Evolutionary conservation across 2,888 invertebrate genomes (phyloP).

Genomic region (Caenorhabditis doughertyi): DNA sequence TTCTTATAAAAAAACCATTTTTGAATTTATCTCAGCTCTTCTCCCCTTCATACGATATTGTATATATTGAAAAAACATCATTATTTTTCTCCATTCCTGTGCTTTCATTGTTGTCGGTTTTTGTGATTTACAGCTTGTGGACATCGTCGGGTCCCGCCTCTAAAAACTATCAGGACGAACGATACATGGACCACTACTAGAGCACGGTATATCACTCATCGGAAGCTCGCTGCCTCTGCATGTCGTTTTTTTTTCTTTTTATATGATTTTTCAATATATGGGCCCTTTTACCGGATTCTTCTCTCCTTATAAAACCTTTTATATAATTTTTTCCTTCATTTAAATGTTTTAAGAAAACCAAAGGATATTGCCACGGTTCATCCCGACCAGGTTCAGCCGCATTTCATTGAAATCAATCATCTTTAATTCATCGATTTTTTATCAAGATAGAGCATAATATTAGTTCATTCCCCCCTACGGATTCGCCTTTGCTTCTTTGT

Average conservation of each 20-base stretch:
- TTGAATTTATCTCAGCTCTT: too few relatives aligned
- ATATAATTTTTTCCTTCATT: neutral
- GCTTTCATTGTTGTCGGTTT: slow-evolving; percentile 26
- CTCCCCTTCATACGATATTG: too few relatives aligned
- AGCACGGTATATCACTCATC: neutral
- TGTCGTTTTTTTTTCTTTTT: neutral
- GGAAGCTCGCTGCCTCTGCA: slow-evolving; percentile 1
- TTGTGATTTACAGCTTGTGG: slow-evolving; percentile 63
- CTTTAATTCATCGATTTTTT: slow-evolving; percentile 8
- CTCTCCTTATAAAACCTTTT: too few relatives aligned
- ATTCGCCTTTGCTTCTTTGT: slow-evolving; percentile 32
- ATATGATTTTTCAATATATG: neutral
- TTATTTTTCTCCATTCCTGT: neutral
- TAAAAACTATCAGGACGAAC: slow-evolving; percentile 40
- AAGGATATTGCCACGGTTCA: slow-evolving; percentile 10
- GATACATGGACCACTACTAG: slow-evolving; percentile 67
- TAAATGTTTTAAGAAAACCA: slow-evolving; percentile 11
- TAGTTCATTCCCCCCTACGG: neutral
- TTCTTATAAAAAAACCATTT: too few relatives aligned
- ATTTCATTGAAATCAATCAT: slow-evolving; percentile 57
- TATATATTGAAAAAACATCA: neutral
- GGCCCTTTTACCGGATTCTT: neutral
- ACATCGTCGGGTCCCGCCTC: slow-evolving; percentile 27
- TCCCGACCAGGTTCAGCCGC: slow-evolving; percentile 41
- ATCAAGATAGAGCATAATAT: too few relatives aligned